Conservation (phyloP, 2,888 invertebrate species). For the Cremastinae sp. region DNA sequence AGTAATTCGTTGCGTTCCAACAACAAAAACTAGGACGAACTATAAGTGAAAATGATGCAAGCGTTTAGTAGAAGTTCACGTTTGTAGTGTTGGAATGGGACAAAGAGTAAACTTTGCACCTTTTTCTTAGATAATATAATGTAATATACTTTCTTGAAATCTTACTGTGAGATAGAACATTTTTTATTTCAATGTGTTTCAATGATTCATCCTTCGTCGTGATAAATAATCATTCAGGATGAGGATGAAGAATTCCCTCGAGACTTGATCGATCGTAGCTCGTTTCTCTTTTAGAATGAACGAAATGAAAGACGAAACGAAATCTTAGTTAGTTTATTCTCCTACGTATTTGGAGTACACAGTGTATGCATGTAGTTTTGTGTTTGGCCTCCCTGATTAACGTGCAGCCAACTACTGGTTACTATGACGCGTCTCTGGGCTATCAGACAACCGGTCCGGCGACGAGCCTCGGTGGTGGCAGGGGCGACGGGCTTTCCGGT, state of each 20-base stretch:
- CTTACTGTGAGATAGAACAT: too few species aligned
- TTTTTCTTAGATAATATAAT: too few species aligned
- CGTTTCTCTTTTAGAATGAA: constrained; percentile 47
- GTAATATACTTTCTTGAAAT: too few species aligned
- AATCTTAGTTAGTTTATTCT: constrained; percentile 60
- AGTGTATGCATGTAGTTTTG: constrained; percentile 80
- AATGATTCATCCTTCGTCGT: constrained; percentile 24
- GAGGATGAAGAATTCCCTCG: constrained; percentile 7
- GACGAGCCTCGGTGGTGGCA: constrained; percentile 86
- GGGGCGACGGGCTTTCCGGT: constrained; percentile 85
- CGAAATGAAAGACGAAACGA: constrained; percentile 16
- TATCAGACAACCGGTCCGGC: constrained; percentile 85
- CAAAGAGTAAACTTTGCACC: too few species aligned
- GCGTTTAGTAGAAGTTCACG: too few species aligned
- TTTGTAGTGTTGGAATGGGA: too few species aligned
- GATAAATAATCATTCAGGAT: not conserved
- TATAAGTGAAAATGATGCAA: not conserved
- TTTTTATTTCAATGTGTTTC: too few species aligned
- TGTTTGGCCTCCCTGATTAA: constrained; percentile 80
- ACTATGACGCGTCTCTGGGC: constrained; percentile 86
- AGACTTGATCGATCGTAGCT: constrained; percentile 27
- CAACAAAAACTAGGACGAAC: constrained; percentile 11
- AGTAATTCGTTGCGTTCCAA: too few species aligned
- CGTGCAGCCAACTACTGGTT: constrained; percentile 82
- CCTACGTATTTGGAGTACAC: constrained; percentile 79